Evolutionary conservation across 35 echinoderm and acorn worm species (phyloP).

Genomic region (Lytechinus pictus): DNA sequence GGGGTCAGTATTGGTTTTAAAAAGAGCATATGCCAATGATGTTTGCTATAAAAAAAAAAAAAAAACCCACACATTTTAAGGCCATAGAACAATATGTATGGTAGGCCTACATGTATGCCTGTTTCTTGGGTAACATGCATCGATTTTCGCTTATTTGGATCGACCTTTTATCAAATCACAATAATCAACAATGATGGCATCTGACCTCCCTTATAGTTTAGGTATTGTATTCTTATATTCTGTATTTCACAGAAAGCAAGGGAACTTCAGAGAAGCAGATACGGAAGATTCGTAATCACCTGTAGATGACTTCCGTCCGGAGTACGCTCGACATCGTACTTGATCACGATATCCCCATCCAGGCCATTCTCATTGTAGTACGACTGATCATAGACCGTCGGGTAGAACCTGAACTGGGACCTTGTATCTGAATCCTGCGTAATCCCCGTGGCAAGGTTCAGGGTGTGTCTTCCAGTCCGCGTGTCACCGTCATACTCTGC

Average conservation of each 20-base stretch:
- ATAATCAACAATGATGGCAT: too few relatives aligned
- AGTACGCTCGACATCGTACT: constrained; percentile 83
- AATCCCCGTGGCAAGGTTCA: constrained; percentile 61
- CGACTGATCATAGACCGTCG: constrained; percentile 80
- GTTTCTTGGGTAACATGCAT: too few relatives aligned
- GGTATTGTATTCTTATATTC: too few relatives aligned
- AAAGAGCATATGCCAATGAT: too few relatives aligned
- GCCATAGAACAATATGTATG: too few relatives aligned
- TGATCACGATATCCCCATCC: constrained; percentile 78
- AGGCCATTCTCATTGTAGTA: constrained; percentile 60
- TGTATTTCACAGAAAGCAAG: neutral
- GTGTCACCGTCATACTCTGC: constrained; percentile 61
- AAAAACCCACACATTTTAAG: too few relatives aligned
- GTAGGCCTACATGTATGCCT: too few relatives aligned
- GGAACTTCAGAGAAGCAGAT: neutral
- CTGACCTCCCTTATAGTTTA: too few relatives aligned
- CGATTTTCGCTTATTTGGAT: too few relatives aligned
- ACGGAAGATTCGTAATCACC: constrained; percentile 42
- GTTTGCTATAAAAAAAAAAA: too few relatives aligned
- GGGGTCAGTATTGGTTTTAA: too few relatives aligned
- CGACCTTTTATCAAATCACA: too few relatives aligned
- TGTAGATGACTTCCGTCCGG: constrained; percentile 79
- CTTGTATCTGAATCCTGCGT: constrained; percentile 32
- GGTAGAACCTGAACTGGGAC: constrained; percentile 61
- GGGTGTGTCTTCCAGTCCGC: neutral